Evolutionary conservation across 53 echinoderm and acorn worm genomes (phyloP).

Genomic region (Apostichopus leukothele): DNA sequence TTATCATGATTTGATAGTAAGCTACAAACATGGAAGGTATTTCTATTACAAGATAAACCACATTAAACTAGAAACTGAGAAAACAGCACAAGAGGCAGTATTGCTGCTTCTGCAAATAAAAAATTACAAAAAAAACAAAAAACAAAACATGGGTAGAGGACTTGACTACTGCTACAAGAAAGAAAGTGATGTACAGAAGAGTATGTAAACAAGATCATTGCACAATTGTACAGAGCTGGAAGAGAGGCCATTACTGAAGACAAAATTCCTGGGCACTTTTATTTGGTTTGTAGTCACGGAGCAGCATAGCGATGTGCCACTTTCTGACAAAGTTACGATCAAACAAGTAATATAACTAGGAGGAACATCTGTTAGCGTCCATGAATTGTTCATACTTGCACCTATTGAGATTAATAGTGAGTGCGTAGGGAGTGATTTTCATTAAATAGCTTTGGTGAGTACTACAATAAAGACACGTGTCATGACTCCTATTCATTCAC

Average conservation of each 20-base stretch:
- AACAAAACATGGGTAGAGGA: not conserved
- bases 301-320: no score
- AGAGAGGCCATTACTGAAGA: constrained; percentile 1
- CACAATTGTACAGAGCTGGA: constrained; percentile 35
- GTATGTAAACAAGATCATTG: constrained; percentile 1
- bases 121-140: no score
- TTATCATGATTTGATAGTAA: constrained; percentile 4
- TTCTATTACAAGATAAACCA: not conserved
- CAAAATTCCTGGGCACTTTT: not conserved
- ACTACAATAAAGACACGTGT: no score
- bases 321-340: no score
- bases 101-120: not conserved
- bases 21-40: constrained; percentile 40
- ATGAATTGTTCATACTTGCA: no score
- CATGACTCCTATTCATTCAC: no score
- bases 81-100: constrained; percentile 5
- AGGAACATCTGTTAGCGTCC: no score
- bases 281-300: not conserved
- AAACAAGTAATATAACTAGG: no score
- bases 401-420: no score
- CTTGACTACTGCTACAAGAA: not conserved
- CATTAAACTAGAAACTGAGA: constrained; percentile 3
- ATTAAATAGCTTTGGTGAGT: no score
- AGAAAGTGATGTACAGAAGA: not conserved
- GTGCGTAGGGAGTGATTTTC: no score